Percentiles rank a stretch among this genome's conserved stretches.
These are phyloP conservation scores for Hydrotaea diabolus DNA, from an alignment of 2,888 invertebrate species.

Conservation along the genomic window DNA sequence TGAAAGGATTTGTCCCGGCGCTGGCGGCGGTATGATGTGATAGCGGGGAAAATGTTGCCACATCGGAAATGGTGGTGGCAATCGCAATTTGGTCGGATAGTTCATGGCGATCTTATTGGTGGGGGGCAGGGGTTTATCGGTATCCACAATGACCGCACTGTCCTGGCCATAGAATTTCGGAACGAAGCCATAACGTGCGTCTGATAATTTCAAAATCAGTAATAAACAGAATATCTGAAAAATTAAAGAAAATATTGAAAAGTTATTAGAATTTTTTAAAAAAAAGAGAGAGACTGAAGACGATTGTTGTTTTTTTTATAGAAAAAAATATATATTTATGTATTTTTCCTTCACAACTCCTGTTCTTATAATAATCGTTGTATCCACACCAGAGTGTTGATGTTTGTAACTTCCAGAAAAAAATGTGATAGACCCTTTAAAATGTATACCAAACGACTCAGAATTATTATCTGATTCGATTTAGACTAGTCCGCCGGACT, in stretches of 20 bases:
- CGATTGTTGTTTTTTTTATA: no score
- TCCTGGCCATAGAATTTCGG: conserved; percentile 72
- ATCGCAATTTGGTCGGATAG: conserved; percentile 69
- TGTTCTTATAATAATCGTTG: no score
- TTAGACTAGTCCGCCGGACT: no score
- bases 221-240: conserved; percentile 52
- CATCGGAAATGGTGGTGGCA: conserved; percentile 69
- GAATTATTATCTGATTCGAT: no score
- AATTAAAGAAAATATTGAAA: not conserved
- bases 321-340: no score
- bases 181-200: conserved; percentile 56
- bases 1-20: conserved; percentile 40
- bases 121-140: conserved; percentile 54
- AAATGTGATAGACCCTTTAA: no score
- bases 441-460: no score
- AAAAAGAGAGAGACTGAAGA: no score
- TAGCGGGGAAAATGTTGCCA: conserved; percentile 71
- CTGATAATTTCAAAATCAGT: conserved; percentile 48
- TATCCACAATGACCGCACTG: conserved; percentile 71
- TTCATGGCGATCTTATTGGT: conserved; percentile 40
- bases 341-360: no score
- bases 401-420: no score
- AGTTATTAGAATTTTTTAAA: no score
- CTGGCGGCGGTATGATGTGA: conserved; percentile 62
- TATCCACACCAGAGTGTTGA: no score